Evolutionary conservation across 2,888 invertebrate genomes (phyloP).

Genomic region (Hipparchia sbordonii): DNA sequence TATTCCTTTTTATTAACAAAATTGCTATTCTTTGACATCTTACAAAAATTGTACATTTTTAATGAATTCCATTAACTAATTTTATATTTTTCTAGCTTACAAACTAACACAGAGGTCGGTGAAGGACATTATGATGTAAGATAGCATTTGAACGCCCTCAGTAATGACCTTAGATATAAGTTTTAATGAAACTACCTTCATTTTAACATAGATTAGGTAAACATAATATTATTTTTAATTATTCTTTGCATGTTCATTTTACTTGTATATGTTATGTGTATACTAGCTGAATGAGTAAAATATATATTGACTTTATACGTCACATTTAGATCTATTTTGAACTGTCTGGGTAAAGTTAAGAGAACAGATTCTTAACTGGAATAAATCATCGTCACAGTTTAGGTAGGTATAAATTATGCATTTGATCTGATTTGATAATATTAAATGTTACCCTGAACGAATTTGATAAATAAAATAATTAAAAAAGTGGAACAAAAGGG

Average conservation of each 20-base stretch:
- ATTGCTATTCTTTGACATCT: constrained; percentile 5
- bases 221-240: constrained; percentile 1
- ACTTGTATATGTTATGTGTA: neutral
- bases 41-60: constrained; percentile 2
- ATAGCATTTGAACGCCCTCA: constrained; percentile 69
- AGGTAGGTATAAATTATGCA: too few species aligned
- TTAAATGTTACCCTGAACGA: too few species aligned
- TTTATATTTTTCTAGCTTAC: constrained; percentile 73
- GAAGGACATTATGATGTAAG: constrained; percentile 74
- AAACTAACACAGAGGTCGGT: constrained; percentile 74
- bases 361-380: too few species aligned
- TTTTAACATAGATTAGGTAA: constrained; percentile 71
- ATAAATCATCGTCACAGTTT: too few species aligned
- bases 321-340: too few species aligned
- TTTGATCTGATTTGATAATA: too few species aligned
- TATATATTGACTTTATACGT: too few species aligned
- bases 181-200: constrained; percentile 49
- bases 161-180: constrained; percentile 42
- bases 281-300: too few species aligned
- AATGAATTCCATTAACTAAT: constrained; percentile 39
- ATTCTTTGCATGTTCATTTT: constrained; percentile 9
- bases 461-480: too few species aligned
- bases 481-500: too few species aligned
- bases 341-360: too few species aligned
- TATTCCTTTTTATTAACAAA: constrained; percentile 17